Evolutionary conservation across 2,113 vertebrate genomes (phyloP), one percentile per base, ranked within the genome.

Genomic region (Australoheros scitulus): DNA sequence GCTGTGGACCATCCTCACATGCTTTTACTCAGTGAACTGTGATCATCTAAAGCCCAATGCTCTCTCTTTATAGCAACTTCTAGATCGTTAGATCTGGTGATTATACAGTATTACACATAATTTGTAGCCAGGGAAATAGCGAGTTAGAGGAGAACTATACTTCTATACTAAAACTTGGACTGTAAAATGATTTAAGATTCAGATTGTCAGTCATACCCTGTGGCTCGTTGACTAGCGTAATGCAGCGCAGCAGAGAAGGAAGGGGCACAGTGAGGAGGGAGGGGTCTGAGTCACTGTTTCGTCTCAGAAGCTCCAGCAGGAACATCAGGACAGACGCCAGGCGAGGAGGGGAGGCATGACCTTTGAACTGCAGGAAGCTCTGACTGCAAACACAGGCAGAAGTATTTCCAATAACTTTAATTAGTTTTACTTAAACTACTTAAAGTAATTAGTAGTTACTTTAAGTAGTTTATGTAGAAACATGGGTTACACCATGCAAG

Each of bases 321-420:
- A 99, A 98, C 87, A 96, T 94, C 64, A 99, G 92, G 58, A 97
- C 38, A 0, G 96, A 94, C 7, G 96, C 95, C 56, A 99, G 88
- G 38, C 96, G 97, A 80, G 98, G 95, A 41, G 97, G 96, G 59
- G 97, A 96, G 77, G 94, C 88, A 0, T 95, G 91, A 20, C 96
- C 96, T 96, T 96, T 98, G 94, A 96, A 97, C 84, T 97, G 97
- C 80, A 99, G 81, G 90, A 97, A 98, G 91, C 92, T 96, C 83
- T 97, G 96, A 77, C 98, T 99, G 88, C 14, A 26, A 79, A 64
- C 50, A 72, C 50, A 15, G 50, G 47, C 22, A 77, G 11, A 70
- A 15, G 11, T 47, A 80, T 43, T 20, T 10, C 20, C 26, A 72
- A 11, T 72, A 55, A 72, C 47, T 61, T 14, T 47, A 29, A 8